phyloP scores from a whole-genome alignment of 2,888 invertebrate species.

The Pharmacophagus antenor region DNA sequence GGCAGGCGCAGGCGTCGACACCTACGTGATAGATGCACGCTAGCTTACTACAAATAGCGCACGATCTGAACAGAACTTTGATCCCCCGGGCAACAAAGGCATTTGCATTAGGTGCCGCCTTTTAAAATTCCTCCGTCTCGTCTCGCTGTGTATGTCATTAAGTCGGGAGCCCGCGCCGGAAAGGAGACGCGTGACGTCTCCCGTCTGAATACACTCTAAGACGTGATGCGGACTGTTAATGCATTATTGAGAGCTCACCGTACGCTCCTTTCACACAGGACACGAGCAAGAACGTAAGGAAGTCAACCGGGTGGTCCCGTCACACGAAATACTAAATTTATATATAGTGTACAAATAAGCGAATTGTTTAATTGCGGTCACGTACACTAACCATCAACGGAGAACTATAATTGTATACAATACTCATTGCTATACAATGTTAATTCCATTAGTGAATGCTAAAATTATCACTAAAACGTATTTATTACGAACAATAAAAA shows the following conservation, averaged over 20 bases:
- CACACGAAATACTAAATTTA: slow-evolving; percentile 25
- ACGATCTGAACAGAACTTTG: slow-evolving; percentile 24
- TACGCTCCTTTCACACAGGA: slow-evolving; percentile 42
- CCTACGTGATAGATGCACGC: slow-evolving; percentile 5
- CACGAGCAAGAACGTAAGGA: slow-evolving; percentile 41
- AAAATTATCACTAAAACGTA: no score
- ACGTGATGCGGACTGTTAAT: slow-evolving; percentile 66
- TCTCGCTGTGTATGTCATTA: slow-evolving; percentile 44
- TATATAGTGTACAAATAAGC: slow-evolving; percentile 12
- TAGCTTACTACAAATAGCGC: slow-evolving; percentile 20
- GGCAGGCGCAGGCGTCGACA: slow-evolving; percentile 15
- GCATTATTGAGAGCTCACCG: slow-evolving; percentile 43
- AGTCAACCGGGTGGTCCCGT: slow-evolving; percentile 36
- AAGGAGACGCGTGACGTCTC: slow-evolving; percentile 69
- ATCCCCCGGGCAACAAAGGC: slow-evolving; percentile 20
- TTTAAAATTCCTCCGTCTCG: slow-evolving; percentile 38
- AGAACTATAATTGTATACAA: not conserved
- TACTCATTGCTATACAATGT: no score
- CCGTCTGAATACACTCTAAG: slow-evolving; percentile 53
- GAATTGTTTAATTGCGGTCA: slow-evolving; percentile 24
- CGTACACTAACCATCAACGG: slow-evolving; percentile 3
- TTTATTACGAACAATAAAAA: no score
- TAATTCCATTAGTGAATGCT: no score
- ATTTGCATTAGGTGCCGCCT: slow-evolving; percentile 35
- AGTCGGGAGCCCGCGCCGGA: slow-evolving; percentile 58